Base-by-base conservation (phyloP, 2,113 vertebrate genomes). In the Nibea coibor region DNA sequence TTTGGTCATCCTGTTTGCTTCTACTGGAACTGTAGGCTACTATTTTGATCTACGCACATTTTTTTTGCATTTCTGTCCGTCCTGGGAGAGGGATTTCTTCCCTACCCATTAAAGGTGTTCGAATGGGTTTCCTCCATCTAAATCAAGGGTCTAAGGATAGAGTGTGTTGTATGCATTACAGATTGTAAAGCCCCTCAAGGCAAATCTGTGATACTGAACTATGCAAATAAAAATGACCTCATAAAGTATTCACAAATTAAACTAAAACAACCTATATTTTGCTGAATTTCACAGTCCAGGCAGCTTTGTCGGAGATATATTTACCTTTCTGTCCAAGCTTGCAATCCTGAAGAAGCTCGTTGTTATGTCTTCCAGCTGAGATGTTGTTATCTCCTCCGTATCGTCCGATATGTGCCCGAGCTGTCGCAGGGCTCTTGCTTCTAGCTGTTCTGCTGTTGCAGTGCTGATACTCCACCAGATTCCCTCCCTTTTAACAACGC, bases 241-340 rank as follows among this genome's bases (percentile, higher is more conserved):
- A 54, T 11, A 22, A 54, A 20, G 31, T 15, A 57, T 43, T 48
- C 17, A 72, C 22, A 24, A 64, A 61, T 8, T 57, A 48, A 63
- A 48, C 53, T 64, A 58, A 45, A 56, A 35, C 26, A 71, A 15
- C 5, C 8, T 15, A 61, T 15, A 54, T 59, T 45, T 75, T 47
- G 24, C 24, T 57, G 42, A 22, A 6, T 61, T 31, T 43, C 20
- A 67, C 12, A 69, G 20, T 64, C 4, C 22, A 20, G 11, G 14
- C 65, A 20, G 10, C 26, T 74, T 89, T 26, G 7, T 54, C 24
- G 72, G 6, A 72, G 26, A 81, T 51, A 5, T 75, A n/a, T 48
- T 72, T 87, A 91, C 87, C 90, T 86, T 88, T 72, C 9, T 57
- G 45, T 71, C 47, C 57, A 83, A 59, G 71, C 20, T 43, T 81